These are phyloP conservation scores for Cosmopolites sordidus DNA, from an alignment of 2,888 invertebrate species.

Conservation along the genomic window DNA sequence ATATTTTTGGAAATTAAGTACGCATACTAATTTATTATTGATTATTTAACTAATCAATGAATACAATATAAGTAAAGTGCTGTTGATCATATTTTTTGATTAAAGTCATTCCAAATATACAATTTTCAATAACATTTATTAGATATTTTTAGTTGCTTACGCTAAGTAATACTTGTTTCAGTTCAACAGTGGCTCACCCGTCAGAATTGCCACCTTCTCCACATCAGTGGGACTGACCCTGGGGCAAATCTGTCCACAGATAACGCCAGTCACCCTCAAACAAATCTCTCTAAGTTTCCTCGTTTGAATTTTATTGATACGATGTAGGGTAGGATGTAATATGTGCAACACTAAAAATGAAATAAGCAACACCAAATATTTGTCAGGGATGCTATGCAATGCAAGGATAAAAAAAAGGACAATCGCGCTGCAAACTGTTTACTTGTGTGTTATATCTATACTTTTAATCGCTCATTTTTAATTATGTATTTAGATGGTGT, in stretches of 20 bases:
- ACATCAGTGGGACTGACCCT: conserved; percentile 93
- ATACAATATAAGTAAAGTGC: conserved; percentile 4
- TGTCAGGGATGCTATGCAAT: conserved; percentile 49
- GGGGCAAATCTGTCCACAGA: conserved; percentile 24
- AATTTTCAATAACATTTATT: not conserved
- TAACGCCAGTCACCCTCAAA: conserved; percentile 10
- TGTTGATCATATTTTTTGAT: conserved; percentile 7
- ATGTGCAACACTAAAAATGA: not conserved
- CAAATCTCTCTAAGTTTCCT: conserved; percentile 11
- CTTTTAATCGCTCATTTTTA: conserved; percentile 40
- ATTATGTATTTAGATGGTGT: conserved; percentile 21
- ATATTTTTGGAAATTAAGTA: too few relatives aligned
- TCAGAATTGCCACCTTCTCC: conserved; percentile 98
- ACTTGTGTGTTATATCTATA: conserved; percentile 44
- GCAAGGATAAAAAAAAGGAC: conserved; percentile 35
- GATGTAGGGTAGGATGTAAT: not conserved
- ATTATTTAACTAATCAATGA: too few relatives aligned
- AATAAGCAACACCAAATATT: conserved; percentile 46
- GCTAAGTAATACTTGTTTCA: conserved; percentile 53
- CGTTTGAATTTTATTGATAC: not conserved
- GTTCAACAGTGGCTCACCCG: conserved; percentile 95
- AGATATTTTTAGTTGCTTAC: not conserved
- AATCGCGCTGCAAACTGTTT: conserved; percentile 39
- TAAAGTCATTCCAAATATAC: not conserved
- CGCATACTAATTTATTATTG: too few relatives aligned